Evolutionary conservation across 2,797 vertebrate genomes (phyloP), one percentile per base, ranked within the genome.

Genomic region (Glossophaga mutica): DNA sequence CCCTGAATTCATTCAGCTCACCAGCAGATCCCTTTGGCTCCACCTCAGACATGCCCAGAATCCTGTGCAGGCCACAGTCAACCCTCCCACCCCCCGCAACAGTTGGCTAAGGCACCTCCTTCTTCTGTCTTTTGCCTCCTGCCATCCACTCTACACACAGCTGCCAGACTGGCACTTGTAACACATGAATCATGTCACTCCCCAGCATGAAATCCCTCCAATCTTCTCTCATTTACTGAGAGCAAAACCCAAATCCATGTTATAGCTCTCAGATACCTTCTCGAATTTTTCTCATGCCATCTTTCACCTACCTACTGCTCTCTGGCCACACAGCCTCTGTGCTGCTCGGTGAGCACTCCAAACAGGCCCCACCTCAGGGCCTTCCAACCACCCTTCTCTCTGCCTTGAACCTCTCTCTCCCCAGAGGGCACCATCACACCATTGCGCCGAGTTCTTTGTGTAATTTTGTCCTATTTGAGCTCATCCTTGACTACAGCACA

Each of bases 241-340:
- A 92, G 73, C 9, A 79, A 94, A 83, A 57, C 59, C 24, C 65
- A 37, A 76, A 52, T 55, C 21, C n/a, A 4, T 3, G 14, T n/a
- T 18, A 4, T 9, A 32, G 52, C 24, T 77, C 22, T 32, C 6
- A 44, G 81, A 29, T n/a, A 19, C 39, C 34, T 77, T 82, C 73
- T 12, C 11, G 2, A 32, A 29, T 12, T 6, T 34, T 24, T 19
- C 29, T n/a, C 59, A 37, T 0, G 18, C 4, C 24, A 3, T 42
- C 29, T 57, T 46, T 24, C 29, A 24, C 18, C 37, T 22, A 9
- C 29, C 19, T 12, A 5, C 39, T 34, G 34, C 21, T 50, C 48
- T 73, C 22, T 65, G 81, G 21, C 46, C n/a, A 11, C 1, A 19
- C 6, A 9, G 12, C 1, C 44, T 37, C 57, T 37, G 3, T 7